These are phyloP conservation scores for Tetragonula clypearis DNA, from an alignment of 1,140 invertebrate species.

Conservation along the genomic window DNA sequence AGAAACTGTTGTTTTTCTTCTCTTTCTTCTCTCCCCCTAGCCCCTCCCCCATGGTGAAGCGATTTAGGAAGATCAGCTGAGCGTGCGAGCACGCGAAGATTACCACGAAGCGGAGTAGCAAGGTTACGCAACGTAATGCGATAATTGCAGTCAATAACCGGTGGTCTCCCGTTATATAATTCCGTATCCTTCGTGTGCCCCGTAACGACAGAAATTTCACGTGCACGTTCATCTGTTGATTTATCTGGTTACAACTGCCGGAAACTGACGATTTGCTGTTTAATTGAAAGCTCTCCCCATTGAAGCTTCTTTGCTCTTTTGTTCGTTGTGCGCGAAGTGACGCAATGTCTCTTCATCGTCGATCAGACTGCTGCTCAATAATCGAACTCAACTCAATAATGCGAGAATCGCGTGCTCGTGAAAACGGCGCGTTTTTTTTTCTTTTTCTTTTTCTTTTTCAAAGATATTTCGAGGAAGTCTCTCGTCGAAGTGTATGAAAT, in stretches of 20 bases:
- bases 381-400: neutral
- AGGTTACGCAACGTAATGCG: conserved; percentile 34
- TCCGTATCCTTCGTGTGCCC: conserved; percentile 16
- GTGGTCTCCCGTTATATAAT: conserved; percentile 42
- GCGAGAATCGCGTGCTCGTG: no score
- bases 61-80: neutral
- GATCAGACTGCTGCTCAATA: no score
- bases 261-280: conserved; percentile 2
- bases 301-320: neutral
- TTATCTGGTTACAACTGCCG: conserved; percentile 19
- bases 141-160: conserved; percentile 38
- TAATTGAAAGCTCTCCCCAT: neutral
- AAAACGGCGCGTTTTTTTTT: no score
- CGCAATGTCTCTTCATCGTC: neutral
- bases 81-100: neutral
- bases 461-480: no score
- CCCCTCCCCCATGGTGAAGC: neutral
- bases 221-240: conserved; percentile 10
- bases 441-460: no score
- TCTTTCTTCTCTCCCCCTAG: no score
- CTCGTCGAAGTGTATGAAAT: no score
- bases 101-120: conserved; percentile 14
- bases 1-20: neutral
- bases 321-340: conserved; percentile 1
- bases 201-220: conserved; percentile 12